Conservation (phyloP, 2,113 vertebrate species). For the Erythrolamprus reginae region DNA sequence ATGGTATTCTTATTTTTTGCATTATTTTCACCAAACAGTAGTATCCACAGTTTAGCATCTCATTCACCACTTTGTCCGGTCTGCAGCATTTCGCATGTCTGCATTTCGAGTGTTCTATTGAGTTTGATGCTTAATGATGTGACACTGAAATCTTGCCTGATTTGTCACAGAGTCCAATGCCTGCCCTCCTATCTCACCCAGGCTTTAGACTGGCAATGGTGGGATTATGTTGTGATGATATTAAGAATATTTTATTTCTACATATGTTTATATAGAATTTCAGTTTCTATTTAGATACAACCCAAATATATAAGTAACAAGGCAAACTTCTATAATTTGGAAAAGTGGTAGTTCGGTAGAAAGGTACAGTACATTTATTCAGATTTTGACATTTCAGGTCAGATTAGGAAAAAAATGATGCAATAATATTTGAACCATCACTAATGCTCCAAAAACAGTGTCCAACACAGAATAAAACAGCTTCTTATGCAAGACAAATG, state of each 20-base stretch:
- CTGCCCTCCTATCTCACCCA: not conserved
- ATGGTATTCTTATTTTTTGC: not conserved
- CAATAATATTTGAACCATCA: not conserved
- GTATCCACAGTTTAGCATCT: not conserved
- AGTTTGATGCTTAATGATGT: not conserved
- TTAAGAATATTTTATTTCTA: not conserved
- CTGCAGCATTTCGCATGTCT: not conserved
- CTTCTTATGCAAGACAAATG: not conserved
- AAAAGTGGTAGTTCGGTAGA: not conserved
- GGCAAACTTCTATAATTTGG: not conserved
- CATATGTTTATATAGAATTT: not conserved
- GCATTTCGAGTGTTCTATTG: not conserved
- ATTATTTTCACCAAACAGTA: not conserved
- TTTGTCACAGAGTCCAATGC: not conserved
- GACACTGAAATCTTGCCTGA: not conserved
- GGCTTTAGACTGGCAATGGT: not conserved
- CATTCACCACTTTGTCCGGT: not conserved
- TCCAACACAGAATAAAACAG: not conserved
- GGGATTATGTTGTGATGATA: not conserved
- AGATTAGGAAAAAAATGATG: not conserved
- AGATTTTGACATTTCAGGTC: not conserved
- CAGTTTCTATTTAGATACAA: not conserved
- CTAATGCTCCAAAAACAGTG: not conserved
- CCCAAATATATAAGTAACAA: not conserved
- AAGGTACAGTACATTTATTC: not conserved